Conservation (phyloP, 2,113 vertebrate genomes). For the Podarcis muralis region DNA sequence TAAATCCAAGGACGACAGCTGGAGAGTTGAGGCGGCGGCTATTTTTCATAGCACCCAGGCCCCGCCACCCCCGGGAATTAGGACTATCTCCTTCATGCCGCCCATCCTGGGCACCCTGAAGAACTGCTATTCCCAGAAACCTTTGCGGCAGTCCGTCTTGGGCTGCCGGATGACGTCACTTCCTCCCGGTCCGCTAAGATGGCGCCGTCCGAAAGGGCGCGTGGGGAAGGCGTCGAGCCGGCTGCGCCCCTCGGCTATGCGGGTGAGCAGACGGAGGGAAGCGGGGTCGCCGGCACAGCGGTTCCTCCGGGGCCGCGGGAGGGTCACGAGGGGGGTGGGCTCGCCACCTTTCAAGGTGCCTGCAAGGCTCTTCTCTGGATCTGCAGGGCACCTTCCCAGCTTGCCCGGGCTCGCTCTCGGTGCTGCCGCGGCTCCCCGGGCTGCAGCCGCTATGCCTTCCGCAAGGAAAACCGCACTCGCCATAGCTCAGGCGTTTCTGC, state of each 20-base stretch:
- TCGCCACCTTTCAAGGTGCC: neutral
- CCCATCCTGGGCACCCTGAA: rapidly evolving
- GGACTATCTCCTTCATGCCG: neutral
- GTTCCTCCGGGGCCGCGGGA: neutral
- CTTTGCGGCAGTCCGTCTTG: neutral
- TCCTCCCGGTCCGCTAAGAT: conserved; percentile 69
- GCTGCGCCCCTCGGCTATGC: conserved; percentile 48
- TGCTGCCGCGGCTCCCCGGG: too few relatives aligned
- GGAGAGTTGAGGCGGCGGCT: neutral
- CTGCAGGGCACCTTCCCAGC: neutral
- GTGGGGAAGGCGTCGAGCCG: conserved; percentile 12
- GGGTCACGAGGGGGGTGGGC: neutral
- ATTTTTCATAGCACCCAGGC: neutral
- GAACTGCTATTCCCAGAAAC: conserved; percentile 57
- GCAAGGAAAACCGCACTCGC: neutral
- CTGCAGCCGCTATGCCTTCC: neutral
- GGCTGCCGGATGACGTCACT: neutral
- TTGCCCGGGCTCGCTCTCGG: neutral
- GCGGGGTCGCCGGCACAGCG: too few relatives aligned
- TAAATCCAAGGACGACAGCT: neutral
- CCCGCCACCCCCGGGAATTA: neutral
- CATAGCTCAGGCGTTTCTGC: neutral
- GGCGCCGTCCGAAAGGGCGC: conserved; percentile 76
- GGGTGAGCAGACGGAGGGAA: conserved; percentile 40
- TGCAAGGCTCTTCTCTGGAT: neutral